Base-by-base conservation (phyloP, 1,140 invertebrate species). In the Drosophila bocki region DNA sequence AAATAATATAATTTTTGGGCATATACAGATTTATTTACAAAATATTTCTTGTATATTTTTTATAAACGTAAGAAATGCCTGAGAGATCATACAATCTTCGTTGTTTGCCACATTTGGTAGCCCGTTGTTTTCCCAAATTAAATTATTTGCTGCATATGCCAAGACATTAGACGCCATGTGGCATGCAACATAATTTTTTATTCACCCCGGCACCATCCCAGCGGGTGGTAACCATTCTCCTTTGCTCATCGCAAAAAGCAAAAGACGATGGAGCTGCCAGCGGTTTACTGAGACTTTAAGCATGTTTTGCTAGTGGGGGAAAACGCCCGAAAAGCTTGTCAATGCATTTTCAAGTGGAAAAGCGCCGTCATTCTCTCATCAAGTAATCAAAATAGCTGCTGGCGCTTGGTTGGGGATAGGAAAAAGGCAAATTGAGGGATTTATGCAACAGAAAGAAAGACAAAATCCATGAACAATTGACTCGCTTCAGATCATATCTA, bases 131-230 rank as follows among this genome's bases (percentile, higher is more conserved):
- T 80, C 59, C 56, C 54, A 77, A 83, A 86, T 85, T 86, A 75
- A 85, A 82, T 85, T 85, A 69, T 70, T 78, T 74, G 63, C 62
- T 80, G 72, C 78, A 63, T 67, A 75, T 64, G 74, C 50, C 70
- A 60, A 45, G 48, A 35, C 29, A 29, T 78, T 58, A 70, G 79
- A 68, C 82, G 60, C 65, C 82, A 87, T 86, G 82, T 87, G 82
- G 82, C 62, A 87, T 69, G 63, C 61, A 87, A 76, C 82, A 86
- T 86, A 76, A 87, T 82, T 86, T 85, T 86, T 82, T 86, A 86
- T 86, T 82, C 86, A 47, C 47, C 74, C 53, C 37, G 53, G 50
- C 59, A 17, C 13, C 17, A 13, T 32, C 78, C 35, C 82, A 82
- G 82, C 75, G 68, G 76, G 82, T n/a, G 58, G 58, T 9, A 44